Conservation (phyloP, 1,140 invertebrate genomes). For the Drosophila obscura region DNA sequence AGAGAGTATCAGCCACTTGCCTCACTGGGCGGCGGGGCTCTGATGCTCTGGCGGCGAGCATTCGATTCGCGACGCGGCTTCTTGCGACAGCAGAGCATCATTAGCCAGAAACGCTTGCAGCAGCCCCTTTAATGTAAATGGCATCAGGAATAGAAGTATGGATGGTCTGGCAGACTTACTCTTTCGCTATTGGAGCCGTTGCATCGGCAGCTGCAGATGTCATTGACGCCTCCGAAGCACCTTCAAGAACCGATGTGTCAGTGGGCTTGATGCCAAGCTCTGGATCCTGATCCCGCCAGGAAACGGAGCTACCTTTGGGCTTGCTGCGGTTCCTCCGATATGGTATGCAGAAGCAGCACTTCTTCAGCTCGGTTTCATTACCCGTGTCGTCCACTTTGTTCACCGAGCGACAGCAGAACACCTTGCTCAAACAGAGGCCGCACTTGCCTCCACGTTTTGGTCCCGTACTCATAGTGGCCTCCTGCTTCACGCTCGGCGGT, state of each 20-base stretch:
- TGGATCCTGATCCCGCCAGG: conserved; percentile 83
- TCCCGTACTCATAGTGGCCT: conserved; percentile 49
- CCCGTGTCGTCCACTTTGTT: conserved; percentile 80
- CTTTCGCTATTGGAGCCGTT: conserved; percentile 35
- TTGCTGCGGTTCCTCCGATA: conserved; percentile 58
- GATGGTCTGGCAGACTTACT: conserved; percentile 43
- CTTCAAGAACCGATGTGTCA: conserved; percentile 75
- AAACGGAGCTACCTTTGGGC: conserved; percentile 50
- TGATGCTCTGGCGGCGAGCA: conserved; percentile 86
- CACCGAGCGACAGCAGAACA: conserved; percentile 80
- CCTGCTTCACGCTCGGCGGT: conserved; percentile 32
- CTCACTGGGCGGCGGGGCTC: conserved; percentile 86
- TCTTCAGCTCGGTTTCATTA: conserved; percentile 70
- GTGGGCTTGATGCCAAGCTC: conserved; percentile 72
- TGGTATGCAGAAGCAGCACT: conserved; percentile 82
- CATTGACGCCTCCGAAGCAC: conserved; percentile 54
- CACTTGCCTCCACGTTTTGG: conserved; percentile 63
- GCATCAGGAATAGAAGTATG: not conserved
- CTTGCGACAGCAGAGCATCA: conserved; percentile 78
- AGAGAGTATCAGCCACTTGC: conserved; percentile 66
- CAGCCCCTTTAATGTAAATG: conserved; percentile 52
- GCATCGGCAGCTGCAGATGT: conserved; percentile 40
- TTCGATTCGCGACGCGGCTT: conserved; percentile 81
- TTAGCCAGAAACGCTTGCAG: conserved; percentile 75
- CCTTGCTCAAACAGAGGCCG: conserved; percentile 71